Evolutionary conservation across 2,797 vertebrate species (phyloP), one percentile per base, ranked within the genome.

Genomic region (Gobionotothen gibberifrons): DNA sequence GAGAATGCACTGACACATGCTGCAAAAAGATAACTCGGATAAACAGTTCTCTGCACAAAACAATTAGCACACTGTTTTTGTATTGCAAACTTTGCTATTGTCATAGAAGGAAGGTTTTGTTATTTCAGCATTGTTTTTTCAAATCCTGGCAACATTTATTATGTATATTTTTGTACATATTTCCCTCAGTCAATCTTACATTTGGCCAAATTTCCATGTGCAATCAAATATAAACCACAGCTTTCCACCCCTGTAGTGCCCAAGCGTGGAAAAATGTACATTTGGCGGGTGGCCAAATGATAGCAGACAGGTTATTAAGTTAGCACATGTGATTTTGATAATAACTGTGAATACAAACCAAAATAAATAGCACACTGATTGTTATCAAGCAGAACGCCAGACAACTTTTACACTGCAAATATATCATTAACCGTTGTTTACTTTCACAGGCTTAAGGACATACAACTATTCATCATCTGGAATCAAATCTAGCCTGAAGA

Each of bases 351-450:
- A 55, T 69, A 69, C 22, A 72, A 53, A 55, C 47, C 1, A 39
- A 61, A 77, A 71, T 46, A 74, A 67, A 60, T 40, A 64, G 22
- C 6, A 39, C 2, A 46, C 7, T 42, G 44, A 77, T 66, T 72
- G n/a, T 67, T 69, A 61, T 78, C 48, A 65, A 51, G 44, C 56
- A 55, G 58, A 78, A 52, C 66, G 13, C 11, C 21, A 78, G 70
- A 76, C n/a, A 48, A 48, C 1, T 4, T 52, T 64, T 63, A 29
- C 17, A 6, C 13, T 59, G 19, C 68, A 17, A 78, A 79, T 66
- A 60, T 85, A 65, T 89, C 84, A 90, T 89, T 90, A 87, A 87
- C 85, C 72, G 79, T 65, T 89, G 75, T 93, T 92, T 92, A 81
- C 80, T 88, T 92, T 89, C 73, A 82, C 81, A 93, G 94, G 90